Evolutionary conservation across 64 coral and sea anemone species (phyloP).

Genomic region (Hydrozoanthus tunicans): DNA sequence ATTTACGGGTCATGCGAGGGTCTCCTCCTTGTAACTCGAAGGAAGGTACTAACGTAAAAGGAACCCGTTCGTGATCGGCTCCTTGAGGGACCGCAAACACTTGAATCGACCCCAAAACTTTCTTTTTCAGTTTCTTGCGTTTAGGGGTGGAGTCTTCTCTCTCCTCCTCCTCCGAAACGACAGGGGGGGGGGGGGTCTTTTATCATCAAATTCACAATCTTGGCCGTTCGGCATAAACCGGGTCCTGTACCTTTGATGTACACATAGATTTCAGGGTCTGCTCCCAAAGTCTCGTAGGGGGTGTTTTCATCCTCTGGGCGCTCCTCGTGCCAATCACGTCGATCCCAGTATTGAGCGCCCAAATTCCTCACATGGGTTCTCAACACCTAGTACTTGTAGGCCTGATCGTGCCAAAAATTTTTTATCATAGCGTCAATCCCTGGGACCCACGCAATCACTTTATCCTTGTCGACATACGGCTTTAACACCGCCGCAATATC

Average conservation of each 20-base stretch:
- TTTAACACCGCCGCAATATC: neutral
- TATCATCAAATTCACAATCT: constrained; percentile 8
- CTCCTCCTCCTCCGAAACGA: neutral
- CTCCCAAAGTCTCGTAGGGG: neutral
- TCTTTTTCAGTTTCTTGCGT: too few species aligned
- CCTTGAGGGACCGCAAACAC: too few species aligned
- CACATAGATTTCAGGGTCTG: neutral
- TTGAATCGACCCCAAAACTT: too few species aligned
- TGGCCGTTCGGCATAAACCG: neutral
- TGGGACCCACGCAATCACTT: constrained; percentile 1
- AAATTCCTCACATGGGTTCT: neutral
- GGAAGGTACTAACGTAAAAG: too few species aligned
- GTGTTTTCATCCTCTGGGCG: constrained; percentile 3
- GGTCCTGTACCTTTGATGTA: constrained; percentile 17
- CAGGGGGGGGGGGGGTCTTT: neutral
- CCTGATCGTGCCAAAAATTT: neutral
- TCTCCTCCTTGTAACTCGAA: too few species aligned
- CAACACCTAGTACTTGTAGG: constrained; percentile 15
- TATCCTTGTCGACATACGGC: neutral
- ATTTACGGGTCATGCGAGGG: neutral
- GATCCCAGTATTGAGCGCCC: too few species aligned
- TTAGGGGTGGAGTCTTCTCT: too few species aligned
- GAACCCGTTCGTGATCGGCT: too few species aligned
- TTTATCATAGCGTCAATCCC: neutral
- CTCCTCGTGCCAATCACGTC: constrained; percentile 40